phyloP scores from a whole-genome alignment of 1,140 invertebrate genomes.

The Periplaneta americana region DNA sequence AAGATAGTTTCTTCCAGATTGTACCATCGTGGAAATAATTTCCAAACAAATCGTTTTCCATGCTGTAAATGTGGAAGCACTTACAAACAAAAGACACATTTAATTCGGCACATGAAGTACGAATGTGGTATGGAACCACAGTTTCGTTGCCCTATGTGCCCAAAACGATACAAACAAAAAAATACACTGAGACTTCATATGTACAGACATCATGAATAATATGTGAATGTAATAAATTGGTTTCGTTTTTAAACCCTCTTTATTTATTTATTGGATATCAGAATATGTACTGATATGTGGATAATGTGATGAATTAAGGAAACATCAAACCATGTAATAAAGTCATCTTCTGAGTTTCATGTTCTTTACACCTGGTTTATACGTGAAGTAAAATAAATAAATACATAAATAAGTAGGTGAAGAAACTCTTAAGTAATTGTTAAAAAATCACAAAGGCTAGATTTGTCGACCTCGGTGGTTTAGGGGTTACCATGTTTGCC shows the following conservation, averaged over 20 bases:
- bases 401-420: too few relatives aligned
- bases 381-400: too few relatives aligned
- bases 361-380: too few relatives aligned
- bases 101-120: constrained; percentile 28
- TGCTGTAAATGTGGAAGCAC: background rate
- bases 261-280: background rate
- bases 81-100: constrained; percentile 24
- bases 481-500: too few relatives aligned
- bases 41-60: background rate
- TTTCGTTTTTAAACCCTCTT: background rate
- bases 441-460: too few relatives aligned
- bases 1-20: background rate
- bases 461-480: too few relatives aligned
- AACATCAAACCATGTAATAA: too few relatives aligned
- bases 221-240: background rate
- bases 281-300: background rate
- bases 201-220: constrained; percentile 23
- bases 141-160: constrained; percentile 39
- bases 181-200: constrained; percentile 36
- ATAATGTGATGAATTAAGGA: too few relatives aligned
- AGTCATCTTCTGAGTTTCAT: too few relatives aligned
- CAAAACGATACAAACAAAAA: constrained; percentile 33
- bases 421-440: too few relatives aligned
- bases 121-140: constrained; percentile 33
- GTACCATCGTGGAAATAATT: background rate